Evolutionary conservation across 2,797 vertebrate genomes (phyloP).

Genomic region (Avahi laniger): DNA sequence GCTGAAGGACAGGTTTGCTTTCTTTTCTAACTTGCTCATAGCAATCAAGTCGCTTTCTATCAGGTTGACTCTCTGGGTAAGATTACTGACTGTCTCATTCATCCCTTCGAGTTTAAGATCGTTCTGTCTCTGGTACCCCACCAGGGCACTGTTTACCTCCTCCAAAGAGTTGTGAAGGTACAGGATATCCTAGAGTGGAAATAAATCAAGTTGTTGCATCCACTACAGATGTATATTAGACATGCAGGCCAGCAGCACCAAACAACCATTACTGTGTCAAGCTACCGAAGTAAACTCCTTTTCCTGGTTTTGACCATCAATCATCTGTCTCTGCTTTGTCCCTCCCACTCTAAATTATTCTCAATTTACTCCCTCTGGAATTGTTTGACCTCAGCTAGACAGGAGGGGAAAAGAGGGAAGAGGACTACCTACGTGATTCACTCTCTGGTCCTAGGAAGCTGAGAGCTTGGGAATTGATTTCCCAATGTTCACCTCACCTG

Average conservation of each 20-base stretch:
- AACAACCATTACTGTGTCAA: conserved; percentile 55
- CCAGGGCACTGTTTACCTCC: conserved; percentile 81
- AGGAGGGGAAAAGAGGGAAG: conserved; percentile 35
- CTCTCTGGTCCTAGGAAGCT: conserved; percentile 48
- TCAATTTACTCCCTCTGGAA: neutral
- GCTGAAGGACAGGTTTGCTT: conserved; percentile 70
- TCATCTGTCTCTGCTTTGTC: conserved; percentile 32
- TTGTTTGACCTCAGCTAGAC: conserved; percentile 20
- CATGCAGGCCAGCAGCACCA: conserved; percentile 20
- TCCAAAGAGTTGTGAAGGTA: conserved; percentile 82
- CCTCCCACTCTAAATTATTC: neutral
- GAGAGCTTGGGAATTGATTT: conserved; percentile 68
- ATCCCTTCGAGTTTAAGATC: conserved; percentile 83
- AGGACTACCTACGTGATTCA: conserved; percentile 65
- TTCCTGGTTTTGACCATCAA: conserved; percentile 31
- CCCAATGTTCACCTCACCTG: conserved; percentile 66
- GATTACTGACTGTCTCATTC: conserved; percentile 82
- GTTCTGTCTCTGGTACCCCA: conserved; percentile 80
- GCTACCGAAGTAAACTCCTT: conserved; percentile 47
- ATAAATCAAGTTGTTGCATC: conserved; percentile 59
- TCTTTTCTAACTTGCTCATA: conserved; percentile 76
- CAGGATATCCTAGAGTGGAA: conserved; percentile 84
- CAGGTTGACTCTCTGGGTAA: conserved; percentile 80
- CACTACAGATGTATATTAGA: neutral
- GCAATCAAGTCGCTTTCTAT: conserved; percentile 81